Evolutionary conservation across 2,113 vertebrate genomes (phyloP).

Genomic region (Thryonomys swinderianus): DNA sequence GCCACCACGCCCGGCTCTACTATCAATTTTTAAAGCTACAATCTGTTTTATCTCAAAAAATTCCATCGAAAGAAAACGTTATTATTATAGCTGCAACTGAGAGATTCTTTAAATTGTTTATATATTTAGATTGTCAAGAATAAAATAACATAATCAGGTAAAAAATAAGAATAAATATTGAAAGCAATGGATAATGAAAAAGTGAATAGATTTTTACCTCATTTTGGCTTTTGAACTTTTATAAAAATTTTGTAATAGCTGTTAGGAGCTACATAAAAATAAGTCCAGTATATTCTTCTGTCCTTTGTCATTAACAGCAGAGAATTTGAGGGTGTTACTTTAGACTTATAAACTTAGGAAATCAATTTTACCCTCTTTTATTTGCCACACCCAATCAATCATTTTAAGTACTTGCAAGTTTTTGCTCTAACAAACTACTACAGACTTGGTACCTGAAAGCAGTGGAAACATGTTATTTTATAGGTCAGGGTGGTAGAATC

Average conservation of each 20-base stretch:
- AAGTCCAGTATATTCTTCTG: not conserved
- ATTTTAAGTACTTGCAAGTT: not conserved
- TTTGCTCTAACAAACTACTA: not conserved
- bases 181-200: not conserved
- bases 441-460: not conserved
- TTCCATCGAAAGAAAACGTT: constrained; percentile 13
- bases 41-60: constrained; percentile 27
- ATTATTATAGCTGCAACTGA: not conserved
- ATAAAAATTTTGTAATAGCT: not conserved
- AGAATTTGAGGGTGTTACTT: not conserved
- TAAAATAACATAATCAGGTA: not conserved
- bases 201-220: not conserved
- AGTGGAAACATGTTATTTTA: not conserved
- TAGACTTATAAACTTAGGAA: not conserved
- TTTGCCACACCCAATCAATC: not conserved
- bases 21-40: constrained; percentile 50
- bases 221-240: not conserved
- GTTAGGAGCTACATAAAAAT: not conserved
- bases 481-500: not conserved
- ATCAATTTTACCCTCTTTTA: not conserved
- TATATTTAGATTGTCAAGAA: not conserved
- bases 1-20: too few species aligned
- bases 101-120: constrained; percentile 48
- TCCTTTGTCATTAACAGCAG: not conserved
- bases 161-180: constrained; percentile 7